Base-by-base conservation (phyloP, 2,888 invertebrate species). In the Dasypolia templi region DNA sequence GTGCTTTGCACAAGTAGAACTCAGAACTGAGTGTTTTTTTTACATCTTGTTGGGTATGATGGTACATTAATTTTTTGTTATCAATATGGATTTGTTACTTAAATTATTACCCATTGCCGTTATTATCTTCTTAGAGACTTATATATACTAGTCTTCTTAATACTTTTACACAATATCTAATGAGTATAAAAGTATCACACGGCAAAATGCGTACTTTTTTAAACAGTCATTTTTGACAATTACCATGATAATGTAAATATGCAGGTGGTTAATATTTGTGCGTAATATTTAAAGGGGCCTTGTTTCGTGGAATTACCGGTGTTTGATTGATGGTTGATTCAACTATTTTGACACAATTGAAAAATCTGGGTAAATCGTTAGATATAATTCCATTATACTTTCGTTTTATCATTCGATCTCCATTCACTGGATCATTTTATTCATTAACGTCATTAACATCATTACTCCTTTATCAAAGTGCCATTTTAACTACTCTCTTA, bases 401-500 rank as follows among this genome's bases (percentile, higher is more conserved):
- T 78, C 66, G 14, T 66, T 32, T 44, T 26, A 72, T 77, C 82
- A 68, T 55, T 62, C 0, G n/a, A 35, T 42, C 29, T 66, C 19
- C 65, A 72, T 69, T 58, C 58, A 79, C 74, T 44, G 39, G 1
- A 35, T 72, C 66, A 51, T 62, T 63, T 62, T 39, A 46, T 62
- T 61, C 59, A 74, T 51, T 78, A 35, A 62, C 51, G 26, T 73
- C 53, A 79, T 72, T 65, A 22, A 42, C 51, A 65, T 77, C 75
- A 84, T 82, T 68, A 77, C 75, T 62, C 64, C 75, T 65, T 72
- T 71, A 56, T 78, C 76, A 77, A 72, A 69, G 81, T 83, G 77
- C 78, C 86, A 86, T 84, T 72, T 35, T 58, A 75, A 86, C 77
- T 84, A 90, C 93, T 94, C 93, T 83, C 91, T 86, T 87, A 92